These are phyloP conservation scores for Eulemur rubriventer DNA, from an alignment of 2,797 vertebrate species.

Conservation along the genomic window DNA sequence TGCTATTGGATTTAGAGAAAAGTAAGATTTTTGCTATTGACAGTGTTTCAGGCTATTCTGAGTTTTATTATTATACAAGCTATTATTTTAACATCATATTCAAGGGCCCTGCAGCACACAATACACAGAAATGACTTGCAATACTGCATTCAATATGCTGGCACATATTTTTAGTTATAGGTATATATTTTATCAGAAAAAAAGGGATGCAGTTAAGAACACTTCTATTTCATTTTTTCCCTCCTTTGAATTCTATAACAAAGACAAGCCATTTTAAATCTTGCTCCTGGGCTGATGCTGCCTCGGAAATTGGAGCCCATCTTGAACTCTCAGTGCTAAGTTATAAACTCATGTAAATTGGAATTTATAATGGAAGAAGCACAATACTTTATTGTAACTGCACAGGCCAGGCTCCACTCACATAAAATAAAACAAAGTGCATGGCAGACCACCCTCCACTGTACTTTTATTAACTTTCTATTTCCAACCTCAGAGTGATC, in stretches of 20 bases:
- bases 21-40: neutral
- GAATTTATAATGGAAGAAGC: neutral
- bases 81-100: neutral
- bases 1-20: neutral
- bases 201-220: neutral
- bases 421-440: slow-evolving; percentile 58
- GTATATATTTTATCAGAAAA: neutral
- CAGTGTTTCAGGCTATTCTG: neutral
- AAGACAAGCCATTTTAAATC: slow-evolving; percentile 23
- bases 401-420: neutral
- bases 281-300: neutral
- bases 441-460: neutral
- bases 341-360: slow-evolving; percentile 18
- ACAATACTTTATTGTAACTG: neutral
- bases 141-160: neutral
- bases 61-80: neutral
- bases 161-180: neutral
- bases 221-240: neutral
- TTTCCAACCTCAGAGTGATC: slow-evolving; percentile 52
- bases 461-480: slow-evolving; percentile 64
- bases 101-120: neutral
- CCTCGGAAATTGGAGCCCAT: neutral
- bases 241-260: slow-evolving; percentile 49
- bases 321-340: neutral
- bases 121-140: neutral